These are phyloP conservation scores for Pseudolaguvia tuberculata DNA, from an alignment of 2,113 vertebrate species.

Conservation along the genomic window DNA sequence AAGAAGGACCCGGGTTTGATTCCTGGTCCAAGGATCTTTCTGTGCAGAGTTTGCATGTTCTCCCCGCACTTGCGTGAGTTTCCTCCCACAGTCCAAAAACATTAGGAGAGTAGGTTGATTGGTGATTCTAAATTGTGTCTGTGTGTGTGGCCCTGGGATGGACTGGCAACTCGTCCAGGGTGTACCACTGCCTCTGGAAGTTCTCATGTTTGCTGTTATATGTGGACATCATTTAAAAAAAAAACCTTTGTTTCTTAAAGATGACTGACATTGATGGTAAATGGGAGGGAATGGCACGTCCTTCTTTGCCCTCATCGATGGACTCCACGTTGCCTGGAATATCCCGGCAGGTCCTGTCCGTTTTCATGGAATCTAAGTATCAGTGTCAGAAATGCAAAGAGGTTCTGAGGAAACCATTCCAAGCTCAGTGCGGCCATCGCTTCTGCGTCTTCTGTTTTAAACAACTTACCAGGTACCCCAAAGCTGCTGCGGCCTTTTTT, in stretches of 20 bases:
- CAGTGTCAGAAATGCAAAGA: slow-evolving; percentile 88
- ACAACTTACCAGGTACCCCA: slow-evolving; percentile 49
- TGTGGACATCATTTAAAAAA: not conserved
- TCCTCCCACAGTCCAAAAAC: too few relatives aligned
- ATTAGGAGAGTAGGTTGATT: too few relatives aligned
- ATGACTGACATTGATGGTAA: slow-evolving; percentile 39
- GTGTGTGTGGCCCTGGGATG: too few relatives aligned
- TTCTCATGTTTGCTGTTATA: not conserved
- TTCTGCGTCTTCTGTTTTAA: slow-evolving; percentile 90
- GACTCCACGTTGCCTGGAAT: slow-evolving; percentile 45
- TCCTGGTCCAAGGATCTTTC: too few relatives aligned
- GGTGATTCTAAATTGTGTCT: too few relatives aligned
- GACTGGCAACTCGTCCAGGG: too few relatives aligned
- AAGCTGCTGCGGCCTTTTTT: slow-evolving; percentile 13
- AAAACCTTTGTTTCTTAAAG: not conserved
- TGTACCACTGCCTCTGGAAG: not conserved
- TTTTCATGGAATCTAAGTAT: slow-evolving; percentile 83
- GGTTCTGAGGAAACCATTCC: slow-evolving; percentile 83
- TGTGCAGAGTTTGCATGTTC: too few relatives aligned
- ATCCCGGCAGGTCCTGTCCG: slow-evolving; percentile 38
- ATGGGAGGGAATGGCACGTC: slow-evolving; percentile 47
- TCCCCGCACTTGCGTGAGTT: too few relatives aligned
- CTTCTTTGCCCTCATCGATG: slow-evolving; percentile 39
- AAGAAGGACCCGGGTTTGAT: too few relatives aligned
- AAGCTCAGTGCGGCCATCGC: slow-evolving; percentile 94